Percentiles rank a stretch among this genome's conserved stretches.
phyloP scores from a whole-genome alignment of 2,888 invertebrate species.

The Choreutis nemorana region DNA sequence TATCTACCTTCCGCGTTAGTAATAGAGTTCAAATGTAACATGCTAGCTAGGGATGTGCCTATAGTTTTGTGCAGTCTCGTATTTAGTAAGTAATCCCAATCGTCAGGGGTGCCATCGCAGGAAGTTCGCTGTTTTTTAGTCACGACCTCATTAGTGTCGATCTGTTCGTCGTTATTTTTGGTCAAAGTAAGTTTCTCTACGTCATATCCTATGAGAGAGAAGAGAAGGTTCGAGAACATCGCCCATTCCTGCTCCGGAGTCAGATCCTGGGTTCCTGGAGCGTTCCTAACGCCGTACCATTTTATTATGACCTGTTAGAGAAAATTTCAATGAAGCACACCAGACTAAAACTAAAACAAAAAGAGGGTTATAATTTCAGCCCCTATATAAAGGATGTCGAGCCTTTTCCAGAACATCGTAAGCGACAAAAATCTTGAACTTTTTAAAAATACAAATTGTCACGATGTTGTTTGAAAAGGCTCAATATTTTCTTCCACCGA shows the following conservation, averaged over 20 bases:
- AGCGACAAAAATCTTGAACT: no score
- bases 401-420: no score
- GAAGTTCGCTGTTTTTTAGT: slow-evolving; percentile 82
- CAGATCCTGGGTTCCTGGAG: slow-evolving; percentile 83
- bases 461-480: no score
- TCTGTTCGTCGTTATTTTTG: slow-evolving; percentile 38
- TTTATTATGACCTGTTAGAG: slow-evolving; percentile 69
- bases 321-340: no score
- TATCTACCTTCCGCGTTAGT: slow-evolving; percentile 14
- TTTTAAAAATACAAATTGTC: no score
- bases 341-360: no score
- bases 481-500: no score
- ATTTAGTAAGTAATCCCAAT: slow-evolving; percentile 78
- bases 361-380: no score
- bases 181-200: slow-evolving; percentile 64
- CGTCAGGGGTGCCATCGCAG: slow-evolving; percentile 80
- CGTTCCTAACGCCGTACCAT: slow-evolving; percentile 90
- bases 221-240: slow-evolving; percentile 70
- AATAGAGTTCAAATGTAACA: slow-evolving; percentile 38
- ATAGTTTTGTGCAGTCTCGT: slow-evolving; percentile 65
- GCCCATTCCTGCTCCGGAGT: slow-evolving; percentile 82
- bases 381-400: no score
- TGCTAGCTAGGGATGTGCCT: slow-evolving; percentile 38
- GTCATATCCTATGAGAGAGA: slow-evolving; percentile 77
- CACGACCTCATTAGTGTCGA: slow-evolving; percentile 54